phyloP scores from a whole-genome alignment of 2,797 vertebrate genomes.

The Tachyglossus aculeatus region DNA sequence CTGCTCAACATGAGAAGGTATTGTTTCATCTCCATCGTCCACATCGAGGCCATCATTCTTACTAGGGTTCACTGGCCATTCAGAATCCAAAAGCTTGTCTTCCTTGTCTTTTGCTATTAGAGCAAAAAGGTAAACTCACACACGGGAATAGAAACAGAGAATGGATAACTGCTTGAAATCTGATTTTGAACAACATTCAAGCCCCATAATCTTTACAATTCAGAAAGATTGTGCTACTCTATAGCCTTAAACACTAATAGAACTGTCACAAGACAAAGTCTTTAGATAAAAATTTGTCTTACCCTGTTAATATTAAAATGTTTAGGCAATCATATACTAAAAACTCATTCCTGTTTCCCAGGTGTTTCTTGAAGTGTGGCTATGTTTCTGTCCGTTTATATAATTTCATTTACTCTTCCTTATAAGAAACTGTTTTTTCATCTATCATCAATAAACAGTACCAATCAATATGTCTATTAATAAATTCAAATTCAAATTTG shows the following conservation, averaged over 20 bases:
- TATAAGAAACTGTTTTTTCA: background rate
- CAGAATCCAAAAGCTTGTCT: slow-evolving; percentile 19
- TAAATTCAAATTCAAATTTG: slow-evolving; percentile 22
- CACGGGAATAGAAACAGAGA: background rate
- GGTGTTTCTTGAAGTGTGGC: background rate
- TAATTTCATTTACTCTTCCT: background rate
- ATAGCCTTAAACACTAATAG: background rate
- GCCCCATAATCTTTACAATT: background rate
- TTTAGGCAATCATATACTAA: background rate
- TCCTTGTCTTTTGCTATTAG: slow-evolving; percentile 7
- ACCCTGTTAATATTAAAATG: background rate
- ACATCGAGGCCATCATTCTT: slow-evolving; percentile 50
- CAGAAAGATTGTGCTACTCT: background rate
- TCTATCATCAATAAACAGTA: slow-evolving; percentile 29
- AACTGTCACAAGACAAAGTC: background rate
- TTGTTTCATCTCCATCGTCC: slow-evolving; percentile 72
- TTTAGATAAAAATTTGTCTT: background rate
- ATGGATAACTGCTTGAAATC: background rate
- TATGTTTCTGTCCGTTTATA: background rate
- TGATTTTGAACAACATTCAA: background rate
- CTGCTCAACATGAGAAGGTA: slow-evolving; percentile 80
- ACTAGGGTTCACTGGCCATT: slow-evolving; percentile 53
- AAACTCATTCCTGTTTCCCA: slow-evolving; percentile 16
- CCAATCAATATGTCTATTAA: slow-evolving; percentile 35
- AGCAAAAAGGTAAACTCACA: slow-evolving; percentile 28